Evolutionary conservation across 2,113 vertebrate genomes (phyloP).

Genomic region (Xiphophorus maculatus): DNA sequence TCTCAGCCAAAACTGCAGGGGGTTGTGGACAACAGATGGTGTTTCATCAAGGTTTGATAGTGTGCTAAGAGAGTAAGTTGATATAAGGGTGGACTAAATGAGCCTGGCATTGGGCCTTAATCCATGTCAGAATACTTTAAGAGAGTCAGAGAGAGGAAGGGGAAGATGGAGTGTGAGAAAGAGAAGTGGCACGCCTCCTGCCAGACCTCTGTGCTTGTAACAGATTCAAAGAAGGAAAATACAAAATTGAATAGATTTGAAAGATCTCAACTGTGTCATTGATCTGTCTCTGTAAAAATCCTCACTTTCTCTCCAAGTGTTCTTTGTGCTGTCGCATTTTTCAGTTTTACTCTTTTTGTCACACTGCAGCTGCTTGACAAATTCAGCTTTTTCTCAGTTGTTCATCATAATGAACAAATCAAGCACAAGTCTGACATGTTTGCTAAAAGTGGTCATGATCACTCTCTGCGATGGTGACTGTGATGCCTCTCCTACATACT

Average conservation of each 20-base stretch:
- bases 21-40: not conserved
- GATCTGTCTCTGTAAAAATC: not conserved
- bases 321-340: not conserved
- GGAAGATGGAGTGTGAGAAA: slow-evolving; percentile 2
- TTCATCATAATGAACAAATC: slow-evolving; percentile 21
- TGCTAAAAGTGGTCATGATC: slow-evolving; percentile 47
- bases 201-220: slow-evolving; percentile 5
- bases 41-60: slow-evolving; percentile 35
- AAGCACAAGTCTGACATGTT: slow-evolving; percentile 30
- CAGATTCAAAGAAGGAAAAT: not conserved
- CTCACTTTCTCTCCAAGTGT: not conserved
- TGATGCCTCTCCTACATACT: slow-evolving; percentile 35
- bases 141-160: slow-evolving; percentile 38
- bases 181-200: slow-evolving; percentile 21
- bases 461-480: not conserved
- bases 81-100: slow-evolving; percentile 33
- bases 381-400: slow-evolving; percentile 36
- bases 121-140: slow-evolving; percentile 49
- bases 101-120: slow-evolving; percentile 41
- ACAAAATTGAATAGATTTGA: not conserved
- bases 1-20: slow-evolving; percentile 13
- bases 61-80: slow-evolving; percentile 8
- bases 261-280: slow-evolving; percentile 9
- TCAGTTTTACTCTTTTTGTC: not conserved
- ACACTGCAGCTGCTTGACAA: not conserved